These are phyloP conservation scores for Sitobion miscanthi DNA, from an alignment of 1,140 invertebrate genomes.

Conservation along the genomic window DNA sequence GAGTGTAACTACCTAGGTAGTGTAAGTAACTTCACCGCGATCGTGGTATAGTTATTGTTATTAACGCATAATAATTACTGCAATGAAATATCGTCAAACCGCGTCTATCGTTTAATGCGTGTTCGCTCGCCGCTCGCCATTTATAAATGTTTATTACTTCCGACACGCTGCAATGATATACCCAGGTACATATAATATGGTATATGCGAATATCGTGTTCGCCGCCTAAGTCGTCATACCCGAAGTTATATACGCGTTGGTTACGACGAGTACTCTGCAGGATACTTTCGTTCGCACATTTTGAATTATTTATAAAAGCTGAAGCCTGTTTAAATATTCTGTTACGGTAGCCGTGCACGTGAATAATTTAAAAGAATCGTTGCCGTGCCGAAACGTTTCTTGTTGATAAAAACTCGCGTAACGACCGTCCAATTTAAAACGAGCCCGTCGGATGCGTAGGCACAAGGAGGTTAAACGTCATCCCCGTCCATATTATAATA, in stretches of 20 bases:
- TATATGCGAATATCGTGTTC: neutral
- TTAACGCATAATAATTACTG: neutral
- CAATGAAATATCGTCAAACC: neutral
- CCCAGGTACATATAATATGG: too few species aligned
- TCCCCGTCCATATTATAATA: neutral
- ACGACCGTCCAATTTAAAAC: neutral
- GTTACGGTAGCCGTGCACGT: neutral
- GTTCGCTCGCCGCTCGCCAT: neutral
- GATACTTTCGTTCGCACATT: neutral
- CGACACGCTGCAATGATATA: neutral
- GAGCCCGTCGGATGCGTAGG: too few species aligned
- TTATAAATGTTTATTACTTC: neutral
- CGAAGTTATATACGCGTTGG: neutral
- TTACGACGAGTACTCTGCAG: neutral
- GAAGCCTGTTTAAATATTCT: neutral
- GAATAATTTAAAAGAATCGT: neutral
- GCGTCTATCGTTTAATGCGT: neutral
- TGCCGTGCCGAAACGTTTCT: neutral
- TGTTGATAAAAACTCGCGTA: neutral
- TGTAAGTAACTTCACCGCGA: neutral
- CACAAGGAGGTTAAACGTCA: neutral
- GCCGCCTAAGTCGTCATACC: neutral
- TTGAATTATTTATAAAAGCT: neutral
- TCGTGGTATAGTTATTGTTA: neutral
- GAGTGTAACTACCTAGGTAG: neutral